Base-by-base conservation (phyloP, 1,140 invertebrate genomes). In the Lamellibrachia luymesi region DNA sequence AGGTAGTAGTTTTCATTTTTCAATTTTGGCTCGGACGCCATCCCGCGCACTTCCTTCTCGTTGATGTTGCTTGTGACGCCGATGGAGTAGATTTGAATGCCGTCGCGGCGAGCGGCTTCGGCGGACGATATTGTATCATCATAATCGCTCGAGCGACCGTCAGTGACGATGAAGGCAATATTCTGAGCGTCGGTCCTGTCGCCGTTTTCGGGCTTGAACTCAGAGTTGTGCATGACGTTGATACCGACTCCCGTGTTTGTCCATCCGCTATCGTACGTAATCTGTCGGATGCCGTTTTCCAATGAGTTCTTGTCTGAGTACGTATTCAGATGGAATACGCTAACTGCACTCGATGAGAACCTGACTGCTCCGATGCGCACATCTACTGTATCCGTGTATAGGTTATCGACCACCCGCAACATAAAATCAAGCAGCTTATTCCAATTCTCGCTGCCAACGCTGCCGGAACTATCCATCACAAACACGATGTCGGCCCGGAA, bases 151-250 rank as follows among this genome's bases (percentile, higher is more conserved):
- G 91, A 91, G 17, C 6, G 4, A 17, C 92, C 92, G 51, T 92
- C 92, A 50, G 50, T 92, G 92, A 91, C 27, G 89, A 64, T 38
- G 52, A 92, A 90, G 25, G 93, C 90, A n/a, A 91, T 90, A 52
- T 93, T 93, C 50, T 93, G 89, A 4, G 51, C 92, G 25, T 51
- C 64, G 10, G 52, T 7, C 27, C 92, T 52, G 50, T 51, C 93
- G 92, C 93, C 51, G 92, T 64, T 51, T 93, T 92, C 8, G 97
- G 97, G 89, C 96, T 96, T 51, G 97, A 97, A 91, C 96, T 96
- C 92, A 96, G 96, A n/a, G 96, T 96, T 89, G 96, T 95, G 94
- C 97, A 97, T 51, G 97, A 97, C 49, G 97, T 51, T 4, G 91
- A 93, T 51, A 94, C 94, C 91, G 51, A 91, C 25, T 89, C 52